phyloP scores from a whole-genome alignment of 2,888 invertebrate species.

The Heterodera filipjevi region DNA sequence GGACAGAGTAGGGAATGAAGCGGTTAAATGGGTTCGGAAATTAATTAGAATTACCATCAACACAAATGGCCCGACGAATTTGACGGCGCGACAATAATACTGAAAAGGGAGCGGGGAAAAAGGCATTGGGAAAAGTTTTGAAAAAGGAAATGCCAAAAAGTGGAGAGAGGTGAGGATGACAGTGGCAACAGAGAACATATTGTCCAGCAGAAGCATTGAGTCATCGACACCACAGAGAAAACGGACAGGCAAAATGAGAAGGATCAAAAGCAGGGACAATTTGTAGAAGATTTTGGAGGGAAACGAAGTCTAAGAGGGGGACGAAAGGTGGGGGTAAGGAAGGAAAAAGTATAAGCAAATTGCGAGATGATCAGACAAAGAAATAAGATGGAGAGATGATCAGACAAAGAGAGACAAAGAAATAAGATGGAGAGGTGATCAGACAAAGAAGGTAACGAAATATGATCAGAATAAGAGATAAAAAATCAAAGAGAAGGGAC shows the following conservation, averaged over 20 bases:
- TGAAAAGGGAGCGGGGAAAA: slow-evolving; percentile 66
- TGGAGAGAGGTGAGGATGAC: slow-evolving; percentile 95
- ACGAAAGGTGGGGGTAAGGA: too few relatives aligned
- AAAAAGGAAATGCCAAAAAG: slow-evolving; percentile 69
- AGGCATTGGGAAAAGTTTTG: background rate
- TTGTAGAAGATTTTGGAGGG: slow-evolving; percentile 91
- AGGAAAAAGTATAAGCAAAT: too few relatives aligned
- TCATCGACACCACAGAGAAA: slow-evolving; percentile 66
- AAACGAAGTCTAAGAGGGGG: slow-evolving; percentile 75
- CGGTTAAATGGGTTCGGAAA: background rate
- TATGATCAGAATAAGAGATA: too few relatives aligned
- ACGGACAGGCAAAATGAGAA: slow-evolving; percentile 48
- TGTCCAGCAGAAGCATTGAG: slow-evolving; percentile 85
- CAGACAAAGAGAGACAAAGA: too few relatives aligned
- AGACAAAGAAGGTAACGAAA: too few relatives aligned
- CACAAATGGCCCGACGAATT: slow-evolving; percentile 38
- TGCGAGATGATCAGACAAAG: background rate
- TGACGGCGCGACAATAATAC: slow-evolving; percentile 85
- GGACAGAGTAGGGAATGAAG: background rate
- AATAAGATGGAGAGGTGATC: too few relatives aligned
- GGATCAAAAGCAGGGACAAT: slow-evolving; percentile 80
- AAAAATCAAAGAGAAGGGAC: too few relatives aligned
- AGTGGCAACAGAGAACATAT: slow-evolving; percentile 86
- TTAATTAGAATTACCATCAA: slow-evolving; percentile 24
- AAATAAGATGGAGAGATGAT: background rate